These are phyloP conservation scores for Myotis daubentonii DNA, from an alignment of 2,797 vertebrate species.

Conservation along the genomic window DNA sequence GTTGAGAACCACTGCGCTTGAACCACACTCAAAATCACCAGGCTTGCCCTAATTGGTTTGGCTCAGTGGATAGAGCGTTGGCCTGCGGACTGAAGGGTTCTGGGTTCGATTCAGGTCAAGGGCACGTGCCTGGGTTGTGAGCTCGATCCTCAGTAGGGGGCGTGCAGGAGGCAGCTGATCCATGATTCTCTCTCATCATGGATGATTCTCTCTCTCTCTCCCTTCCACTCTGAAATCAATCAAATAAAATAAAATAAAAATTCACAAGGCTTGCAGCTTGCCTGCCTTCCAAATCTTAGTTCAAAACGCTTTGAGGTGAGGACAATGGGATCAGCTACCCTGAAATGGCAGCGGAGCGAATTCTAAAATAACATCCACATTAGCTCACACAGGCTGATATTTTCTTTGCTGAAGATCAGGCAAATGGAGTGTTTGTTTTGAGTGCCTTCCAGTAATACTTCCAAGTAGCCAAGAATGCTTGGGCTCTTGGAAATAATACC, in stretches of 20 bases:
- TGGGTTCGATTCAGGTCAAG: too few relatives aligned
- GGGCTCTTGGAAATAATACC: slow-evolving; percentile 60
- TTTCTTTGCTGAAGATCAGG: slow-evolving; percentile 70
- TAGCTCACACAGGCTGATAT: slow-evolving; percentile 63
- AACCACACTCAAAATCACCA: slow-evolving; percentile 4
- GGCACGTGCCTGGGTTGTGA: too few relatives aligned
- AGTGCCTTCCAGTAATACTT: slow-evolving; percentile 63
- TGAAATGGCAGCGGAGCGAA: slow-evolving; percentile 55
- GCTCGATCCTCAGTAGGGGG: too few relatives aligned
- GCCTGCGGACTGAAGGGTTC: too few relatives aligned
- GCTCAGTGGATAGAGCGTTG: too few relatives aligned
- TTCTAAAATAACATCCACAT: slow-evolving; percentile 69
- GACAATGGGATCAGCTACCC: slow-evolving; percentile 39
- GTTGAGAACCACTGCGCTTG: neutral
- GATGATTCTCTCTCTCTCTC: too few relatives aligned
- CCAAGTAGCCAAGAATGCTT: slow-evolving; percentile 61
- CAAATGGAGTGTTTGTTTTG: slow-evolving; percentile 58
- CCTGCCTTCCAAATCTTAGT: slow-evolving; percentile 37
- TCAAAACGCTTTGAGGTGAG: slow-evolving; percentile 54
- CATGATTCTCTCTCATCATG: too few relatives aligned
- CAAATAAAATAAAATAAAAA: too few relatives aligned
- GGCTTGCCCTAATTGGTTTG: neutral
- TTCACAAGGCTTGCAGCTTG: slow-evolving; percentile 12
- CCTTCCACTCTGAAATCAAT: too few relatives aligned
- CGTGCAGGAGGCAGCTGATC: too few relatives aligned